These are phyloP conservation scores for Hyles lineata DNA, from an alignment of 2,888 invertebrate genomes.

Conservation along the genomic window DNA sequence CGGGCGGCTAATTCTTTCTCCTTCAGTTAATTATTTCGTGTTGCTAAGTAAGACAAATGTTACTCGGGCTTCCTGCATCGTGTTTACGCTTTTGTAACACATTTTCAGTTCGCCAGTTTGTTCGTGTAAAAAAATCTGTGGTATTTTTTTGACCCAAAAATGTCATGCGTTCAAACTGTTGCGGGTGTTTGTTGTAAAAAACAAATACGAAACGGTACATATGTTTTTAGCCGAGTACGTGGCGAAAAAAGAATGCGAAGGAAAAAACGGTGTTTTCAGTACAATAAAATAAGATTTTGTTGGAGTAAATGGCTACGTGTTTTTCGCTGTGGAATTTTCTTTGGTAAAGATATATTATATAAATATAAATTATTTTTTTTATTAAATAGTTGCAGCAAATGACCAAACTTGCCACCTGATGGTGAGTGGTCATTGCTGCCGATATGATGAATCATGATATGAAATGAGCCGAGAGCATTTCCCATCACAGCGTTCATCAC, in stretches of 20 bases:
- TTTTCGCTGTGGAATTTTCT: not conserved
- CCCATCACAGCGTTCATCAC: too few relatives aligned
- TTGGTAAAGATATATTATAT: too few relatives aligned
- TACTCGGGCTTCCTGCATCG: slow-evolving; percentile 46
- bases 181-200: not conserved
- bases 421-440: too few relatives aligned
- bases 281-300: not conserved
- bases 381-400: too few relatives aligned
- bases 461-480: too few relatives aligned
- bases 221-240: not conserved
- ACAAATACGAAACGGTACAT: not conserved
- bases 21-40: slow-evolving; percentile 45
- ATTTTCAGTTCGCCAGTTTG: slow-evolving; percentile 43
- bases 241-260: not conserved
- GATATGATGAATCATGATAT: too few relatives aligned
- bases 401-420: too few relatives aligned
- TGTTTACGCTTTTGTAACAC: slow-evolving; percentile 50
- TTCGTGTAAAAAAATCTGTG: slow-evolving; percentile 37
- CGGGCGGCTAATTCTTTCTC: slow-evolving; percentile 45
- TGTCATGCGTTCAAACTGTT: not conserved
- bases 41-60: slow-evolving; percentile 52
- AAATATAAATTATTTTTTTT: too few relatives aligned
- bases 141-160: slow-evolving; percentile 4
- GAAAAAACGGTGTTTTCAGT: not conserved
- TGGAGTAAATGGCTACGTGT: not conserved